Conservation (phyloP, 2,888 invertebrate species). For the Celastrina argiolus region DNA sequence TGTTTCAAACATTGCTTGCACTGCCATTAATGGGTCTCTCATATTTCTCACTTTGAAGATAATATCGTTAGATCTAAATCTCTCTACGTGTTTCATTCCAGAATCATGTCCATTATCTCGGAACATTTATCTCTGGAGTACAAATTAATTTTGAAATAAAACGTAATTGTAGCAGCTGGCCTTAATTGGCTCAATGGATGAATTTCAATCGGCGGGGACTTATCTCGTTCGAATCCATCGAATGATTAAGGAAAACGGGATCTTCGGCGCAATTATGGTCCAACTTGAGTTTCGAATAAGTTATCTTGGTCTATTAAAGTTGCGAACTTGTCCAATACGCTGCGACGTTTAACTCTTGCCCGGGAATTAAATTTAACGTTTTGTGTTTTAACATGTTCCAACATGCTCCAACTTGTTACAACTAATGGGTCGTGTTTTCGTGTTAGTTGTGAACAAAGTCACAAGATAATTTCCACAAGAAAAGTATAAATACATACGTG, state of each 20-base stretch:
- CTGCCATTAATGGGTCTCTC: background rate
- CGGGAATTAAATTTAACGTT: conserved; percentile 24
- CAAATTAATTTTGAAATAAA: conserved; percentile 25
- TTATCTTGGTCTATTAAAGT: conserved; percentile 36
- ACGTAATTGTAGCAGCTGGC: conserved; percentile 33
- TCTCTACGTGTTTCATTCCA: conserved; percentile 3
- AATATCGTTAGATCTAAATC: conserved; percentile 11
- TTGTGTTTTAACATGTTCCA: conserved; percentile 15
- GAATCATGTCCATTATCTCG: conserved; percentile 5
- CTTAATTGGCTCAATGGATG: conserved; percentile 37
- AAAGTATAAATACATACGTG: background rate
- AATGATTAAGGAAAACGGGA: conserved; percentile 39
- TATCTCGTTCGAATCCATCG: conserved; percentile 39
- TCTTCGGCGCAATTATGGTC: conserved; percentile 37
- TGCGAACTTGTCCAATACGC: conserved; percentile 29
- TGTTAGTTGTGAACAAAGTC: background rate
- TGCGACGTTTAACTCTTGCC: conserved; percentile 24
- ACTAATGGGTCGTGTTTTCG: conserved; percentile 6
- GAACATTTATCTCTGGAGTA: conserved; percentile 15
- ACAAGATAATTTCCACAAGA: background rate
- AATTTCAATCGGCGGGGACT: conserved; percentile 37
- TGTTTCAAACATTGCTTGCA: background rate
- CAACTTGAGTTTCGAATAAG: conserved; percentile 40
- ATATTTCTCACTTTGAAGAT: background rate
- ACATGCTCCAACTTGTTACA: conserved; percentile 16